These are phyloP conservation scores for Nebria brevicollis DNA, from an alignment of 2,888 invertebrate genomes.

Conservation along the genomic window DNA sequence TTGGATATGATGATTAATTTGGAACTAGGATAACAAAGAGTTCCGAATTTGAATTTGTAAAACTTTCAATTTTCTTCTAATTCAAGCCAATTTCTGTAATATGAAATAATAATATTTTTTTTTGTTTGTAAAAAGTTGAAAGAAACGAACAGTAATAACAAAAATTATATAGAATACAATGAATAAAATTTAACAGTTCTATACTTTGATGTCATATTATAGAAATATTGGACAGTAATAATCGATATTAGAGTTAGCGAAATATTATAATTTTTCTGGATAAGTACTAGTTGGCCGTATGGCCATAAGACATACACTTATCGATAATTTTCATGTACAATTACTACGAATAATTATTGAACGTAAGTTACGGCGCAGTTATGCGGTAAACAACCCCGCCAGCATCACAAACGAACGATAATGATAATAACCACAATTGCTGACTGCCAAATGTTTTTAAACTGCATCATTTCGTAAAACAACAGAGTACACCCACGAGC, in stretches of 20 bases:
- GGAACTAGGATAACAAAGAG: too few species aligned
- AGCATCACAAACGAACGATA: conserved; percentile 26
- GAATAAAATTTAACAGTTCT: background rate
- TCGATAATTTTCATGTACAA: background rate
- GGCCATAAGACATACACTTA: background rate
- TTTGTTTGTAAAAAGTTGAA: too few species aligned
- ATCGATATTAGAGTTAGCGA: background rate
- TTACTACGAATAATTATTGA: background rate
- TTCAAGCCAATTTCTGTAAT: too few species aligned
- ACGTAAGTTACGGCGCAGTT: background rate
- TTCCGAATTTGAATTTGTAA: too few species aligned
- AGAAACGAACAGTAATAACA: too few species aligned
- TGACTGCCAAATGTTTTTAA: conserved; percentile 38
- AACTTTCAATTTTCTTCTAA: too few species aligned
- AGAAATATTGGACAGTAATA: background rate
- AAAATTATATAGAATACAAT: background rate
- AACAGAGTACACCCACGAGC: conserved; percentile 11
- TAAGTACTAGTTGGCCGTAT: background rate
- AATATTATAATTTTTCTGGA: background rate
- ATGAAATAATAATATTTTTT: too few species aligned
- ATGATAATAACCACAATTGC: conserved; percentile 33
- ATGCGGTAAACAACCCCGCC: conserved; percentile 30
- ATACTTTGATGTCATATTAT: background rate
- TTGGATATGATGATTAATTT: too few species aligned
- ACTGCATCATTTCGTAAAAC: conserved; percentile 5